Percentiles rank a stretch among this genome's conserved stretches.
These are phyloP conservation scores for Rousettus leschenaultii DNA, from an alignment of 2,113 vertebrate genomes.

Conservation along the genomic window DNA sequence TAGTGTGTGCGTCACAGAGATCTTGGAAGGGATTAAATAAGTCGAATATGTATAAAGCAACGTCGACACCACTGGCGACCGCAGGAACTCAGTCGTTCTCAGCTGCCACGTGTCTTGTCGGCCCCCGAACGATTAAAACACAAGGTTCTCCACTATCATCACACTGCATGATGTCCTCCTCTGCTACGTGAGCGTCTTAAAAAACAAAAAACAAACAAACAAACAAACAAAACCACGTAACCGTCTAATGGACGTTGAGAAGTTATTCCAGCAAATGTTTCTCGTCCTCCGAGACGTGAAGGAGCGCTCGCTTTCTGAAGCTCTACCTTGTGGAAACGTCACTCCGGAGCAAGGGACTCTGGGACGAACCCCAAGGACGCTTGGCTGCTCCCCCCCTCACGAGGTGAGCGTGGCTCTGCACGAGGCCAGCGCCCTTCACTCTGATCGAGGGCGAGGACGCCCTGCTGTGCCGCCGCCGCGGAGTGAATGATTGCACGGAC, in stretches of 20 bases:
- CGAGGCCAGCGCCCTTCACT: not conserved
- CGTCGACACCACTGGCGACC: not conserved
- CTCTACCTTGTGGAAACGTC: not conserved
- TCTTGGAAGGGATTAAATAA: not conserved
- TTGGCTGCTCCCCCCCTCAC: not conserved
- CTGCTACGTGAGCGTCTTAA: not conserved
- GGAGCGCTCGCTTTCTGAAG: not conserved
- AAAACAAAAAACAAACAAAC: not conserved
- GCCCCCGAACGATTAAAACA: not conserved
- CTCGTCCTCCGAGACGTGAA: not conserved
- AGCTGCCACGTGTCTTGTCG: not conserved
- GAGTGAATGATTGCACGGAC: not conserved
- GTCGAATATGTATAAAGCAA: not conserved
- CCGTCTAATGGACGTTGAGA: not conserved
- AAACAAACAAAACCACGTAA: too few species aligned
- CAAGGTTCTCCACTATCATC: not conserved
- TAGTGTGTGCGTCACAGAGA: not conserved
- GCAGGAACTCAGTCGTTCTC: not conserved
- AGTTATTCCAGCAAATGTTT: not conserved
- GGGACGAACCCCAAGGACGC: not conserved
- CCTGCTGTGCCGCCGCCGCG: too few species aligned
- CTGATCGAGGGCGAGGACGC: not conserved
- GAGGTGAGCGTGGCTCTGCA: not conserved
- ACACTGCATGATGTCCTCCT: not conserved
- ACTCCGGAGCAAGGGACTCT: not conserved